Evolutionary conservation across 2,888 invertebrate species (phyloP).

Genomic region (Bimastos eiseni): DNA sequence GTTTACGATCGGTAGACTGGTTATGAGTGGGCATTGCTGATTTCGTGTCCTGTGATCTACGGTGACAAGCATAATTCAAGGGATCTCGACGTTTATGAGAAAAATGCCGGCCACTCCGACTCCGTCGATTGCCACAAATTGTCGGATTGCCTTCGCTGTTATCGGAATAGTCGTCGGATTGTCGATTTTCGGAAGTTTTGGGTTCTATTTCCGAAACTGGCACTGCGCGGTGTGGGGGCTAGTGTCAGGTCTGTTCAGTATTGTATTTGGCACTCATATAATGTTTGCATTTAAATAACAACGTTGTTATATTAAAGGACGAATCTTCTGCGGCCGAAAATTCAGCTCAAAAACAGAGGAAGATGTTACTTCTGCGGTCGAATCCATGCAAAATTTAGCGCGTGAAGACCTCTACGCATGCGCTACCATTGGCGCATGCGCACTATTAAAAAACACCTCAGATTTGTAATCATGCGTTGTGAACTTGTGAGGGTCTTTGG

Average conservation of each 20-base stretch:
- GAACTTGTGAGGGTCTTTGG: too few species aligned
- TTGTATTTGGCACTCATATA: background rate
- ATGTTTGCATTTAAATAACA: background rate
- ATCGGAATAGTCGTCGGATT: constrained; percentile 52
- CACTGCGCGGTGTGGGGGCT: constrained; percentile 55
- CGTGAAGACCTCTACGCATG: too few species aligned
- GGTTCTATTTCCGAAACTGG: constrained; percentile 52
- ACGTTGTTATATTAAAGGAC: too few species aligned
- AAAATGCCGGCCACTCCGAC: background rate
- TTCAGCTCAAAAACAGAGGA: too few species aligned
- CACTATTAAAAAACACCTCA: too few species aligned
- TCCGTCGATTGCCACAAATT: background rate
- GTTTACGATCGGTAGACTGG: background rate
- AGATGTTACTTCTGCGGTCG: too few species aligned
- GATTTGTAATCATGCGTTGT: too few species aligned
- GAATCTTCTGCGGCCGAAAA: too few species aligned
- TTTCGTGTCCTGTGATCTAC: background rate
- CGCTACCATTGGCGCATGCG: too few species aligned
- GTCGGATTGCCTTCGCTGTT: constrained; percentile 45
- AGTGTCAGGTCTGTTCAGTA: constrained; percentile 48
- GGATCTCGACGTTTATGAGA: background rate
- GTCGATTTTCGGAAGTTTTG: constrained; percentile 50
- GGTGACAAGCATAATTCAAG: background rate
- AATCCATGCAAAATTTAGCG: too few species aligned
- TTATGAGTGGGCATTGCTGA: background rate